phyloP scores from a whole-genome alignment of 2,797 vertebrate species.

The Coluber constrictor region DNA sequence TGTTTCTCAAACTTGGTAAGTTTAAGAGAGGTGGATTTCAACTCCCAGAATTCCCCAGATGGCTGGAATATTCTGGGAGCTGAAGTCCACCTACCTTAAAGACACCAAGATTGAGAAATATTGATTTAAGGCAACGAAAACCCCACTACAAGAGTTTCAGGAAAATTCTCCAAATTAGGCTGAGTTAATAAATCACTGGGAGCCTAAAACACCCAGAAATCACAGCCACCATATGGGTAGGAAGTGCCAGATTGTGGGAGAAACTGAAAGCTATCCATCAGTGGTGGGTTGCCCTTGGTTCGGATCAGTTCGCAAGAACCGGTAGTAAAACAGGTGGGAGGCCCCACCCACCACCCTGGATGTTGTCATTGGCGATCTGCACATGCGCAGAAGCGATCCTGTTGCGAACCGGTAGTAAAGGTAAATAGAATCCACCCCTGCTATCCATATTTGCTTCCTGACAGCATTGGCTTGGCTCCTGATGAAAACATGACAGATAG shows the following conservation, averaged over 20 bases:
- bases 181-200: neutral
- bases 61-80: neutral
- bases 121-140: neutral
- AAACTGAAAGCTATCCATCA: neutral
- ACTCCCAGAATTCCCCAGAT: neutral
- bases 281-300: no score
- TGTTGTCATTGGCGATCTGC: no score
- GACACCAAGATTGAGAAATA: neutral
- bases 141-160: neutral
- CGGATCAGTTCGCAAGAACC: no score
- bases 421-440: no score
- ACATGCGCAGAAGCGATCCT: no score
- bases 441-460: neutral
- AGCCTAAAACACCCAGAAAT: neutral
- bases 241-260: neutral
- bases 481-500: neutral
- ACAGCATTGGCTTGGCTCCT: no score
- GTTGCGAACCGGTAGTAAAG: no score
- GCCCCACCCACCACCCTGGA: no score
- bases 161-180: neutral
- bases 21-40: neutral
- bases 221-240: neutral
- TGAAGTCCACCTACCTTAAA: neutral
- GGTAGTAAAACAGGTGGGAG: no score
- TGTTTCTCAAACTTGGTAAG: neutral